Conservation (phyloP, 2,888 invertebrate genomes). For the Heteromyza rotundicornis region DNA sequence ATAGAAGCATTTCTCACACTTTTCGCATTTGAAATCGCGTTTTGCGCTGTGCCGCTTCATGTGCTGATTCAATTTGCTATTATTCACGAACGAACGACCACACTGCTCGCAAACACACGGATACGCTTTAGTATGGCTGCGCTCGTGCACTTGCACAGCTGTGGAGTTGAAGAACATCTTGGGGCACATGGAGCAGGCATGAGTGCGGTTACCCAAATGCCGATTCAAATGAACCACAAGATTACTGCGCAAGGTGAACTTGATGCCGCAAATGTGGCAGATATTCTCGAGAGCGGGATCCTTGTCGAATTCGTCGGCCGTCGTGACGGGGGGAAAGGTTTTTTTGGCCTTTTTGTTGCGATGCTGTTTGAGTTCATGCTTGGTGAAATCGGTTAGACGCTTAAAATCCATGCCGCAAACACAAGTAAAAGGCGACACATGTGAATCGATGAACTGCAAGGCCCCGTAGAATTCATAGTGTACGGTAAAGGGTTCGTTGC, state of each 20-base stretch:
- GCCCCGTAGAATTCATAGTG: conserved; percentile 45
- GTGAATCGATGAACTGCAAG: conserved; percentile 47
- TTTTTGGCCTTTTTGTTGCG: not conserved
- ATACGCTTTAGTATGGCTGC: conserved; percentile 52
- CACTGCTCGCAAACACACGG: conserved; percentile 56
- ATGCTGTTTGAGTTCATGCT: conserved; percentile 44
- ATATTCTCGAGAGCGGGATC: conserved; percentile 41
- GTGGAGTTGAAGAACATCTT: conserved; percentile 52
- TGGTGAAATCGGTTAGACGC: conserved; percentile 42
- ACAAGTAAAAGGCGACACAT: conserved; percentile 50
- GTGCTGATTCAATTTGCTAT: conserved; percentile 56
- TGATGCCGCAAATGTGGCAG: conserved; percentile 53
- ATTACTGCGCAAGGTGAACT: conserved; percentile 50
- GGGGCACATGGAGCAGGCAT: conserved; percentile 44
- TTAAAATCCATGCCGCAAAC: conserved; percentile 43
- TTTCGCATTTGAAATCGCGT: conserved; percentile 47
- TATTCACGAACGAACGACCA: conserved; percentile 52
- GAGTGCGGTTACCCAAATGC: conserved; percentile 45
- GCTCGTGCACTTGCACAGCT: conserved; percentile 47
- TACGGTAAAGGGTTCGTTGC: conserved; percentile 37
- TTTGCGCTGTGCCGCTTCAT: conserved; percentile 49
- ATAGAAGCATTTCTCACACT: conserved; percentile 53
- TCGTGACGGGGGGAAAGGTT: conserved; percentile 1
- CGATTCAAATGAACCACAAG: conserved; percentile 46
- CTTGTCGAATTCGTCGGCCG: conserved; percentile 15